Base-by-base conservation (phyloP, 2,797 vertebrate genomes). In the Hyperoplus immaculatus region DNA sequence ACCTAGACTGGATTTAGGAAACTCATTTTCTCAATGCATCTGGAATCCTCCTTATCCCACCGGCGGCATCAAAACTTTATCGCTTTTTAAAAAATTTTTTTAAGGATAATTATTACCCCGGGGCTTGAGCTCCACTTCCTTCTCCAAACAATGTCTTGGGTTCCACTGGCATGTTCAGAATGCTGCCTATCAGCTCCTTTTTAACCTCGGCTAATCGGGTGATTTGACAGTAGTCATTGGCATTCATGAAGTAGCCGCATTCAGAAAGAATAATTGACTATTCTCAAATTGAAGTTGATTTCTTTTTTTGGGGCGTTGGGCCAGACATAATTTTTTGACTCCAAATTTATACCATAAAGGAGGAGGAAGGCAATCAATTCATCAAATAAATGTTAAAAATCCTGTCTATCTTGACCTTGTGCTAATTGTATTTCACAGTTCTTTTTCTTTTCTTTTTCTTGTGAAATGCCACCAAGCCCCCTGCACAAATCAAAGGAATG, bases 151-250 rank as follows among this genome's bases (percentile, higher is more conserved):
- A 57, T 81, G 78, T 82, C 80, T 81, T 69, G 60, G 75, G 63
- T 87, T 86, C 70, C 72, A 36, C 70, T 62, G 75, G 77, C 83
- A 82, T 92, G 77, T 82, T 87, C 86, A 80, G 59, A 87, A 87
- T 87, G 78, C 71, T 69, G 77, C 72, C 50, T 2, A n/a, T 82
- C 53, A 42, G 60, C 15, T 38, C 1, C 4, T 56, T 41, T 73
- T 72, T 45, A 58, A 61, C 78, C 29, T 82, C 74, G 0, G 78
- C 71, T 57, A 55, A 77, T 81, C 38, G 45, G 21, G 2, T 59
- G 18, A 77, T 57, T 68, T 38, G 42, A 70, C 58, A 67, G 13
- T 77, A 50, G 47, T 45, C n/a, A 16, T 71, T 3, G 14, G 18
- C 55, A 49, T 81, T 67, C 71, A 41, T 11, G 58, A 68, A 36